Base-by-base conservation (phyloP, 2,113 vertebrate genomes). In the Coregonus clupeaformis region DNA sequence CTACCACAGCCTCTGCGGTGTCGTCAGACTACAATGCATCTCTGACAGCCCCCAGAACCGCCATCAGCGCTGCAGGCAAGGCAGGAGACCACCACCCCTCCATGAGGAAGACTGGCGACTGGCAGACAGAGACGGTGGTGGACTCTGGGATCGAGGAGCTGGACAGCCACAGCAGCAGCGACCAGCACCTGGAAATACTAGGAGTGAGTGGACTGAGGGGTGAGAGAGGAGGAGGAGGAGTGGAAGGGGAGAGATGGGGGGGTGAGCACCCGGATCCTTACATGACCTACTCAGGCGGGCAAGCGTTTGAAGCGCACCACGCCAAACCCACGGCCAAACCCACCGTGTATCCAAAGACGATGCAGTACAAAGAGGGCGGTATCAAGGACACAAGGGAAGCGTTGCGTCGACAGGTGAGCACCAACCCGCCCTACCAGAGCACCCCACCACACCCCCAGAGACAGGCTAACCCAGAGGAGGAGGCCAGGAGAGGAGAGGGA, bases 141-240 rank as follows among this genome's bases (percentile, higher is more conserved):
- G 96, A 96, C 74, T 97, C 96, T 32, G 95, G 95, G 3, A 96
- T 96, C 5, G 95, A 97, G 79, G 95, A 97, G 76, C 92, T 95
- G 76, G 96, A 96, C 87, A 97, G 95, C 70, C 36, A 42, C 9
- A 96, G 94, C 89, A 42, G 36, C 36, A 97, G 95, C 4, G 96
- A 97, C 81, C 95, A 96, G 80, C 95, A 95, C 29, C 85, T 95
- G 84, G 96, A 96, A 83, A 96, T 94, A 85, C 92, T 94, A 42
- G 36, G 36, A 42, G 36, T 42, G 36, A 42, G 9, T 42, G 36
- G 9, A 36, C 36, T 36, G 7, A 36, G 6, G 7, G 36, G 36
- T 36, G 86, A 82, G 65, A 82, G 80, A 59, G 82, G 82, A 71
- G 16, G 77, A 80, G 71, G 63, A 2, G 73, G 14, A 57, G 81